These are phyloP conservation scores for Eurytoma adleriae DNA, from an alignment of 2,888 invertebrate species.

Conservation along the genomic window DNA sequence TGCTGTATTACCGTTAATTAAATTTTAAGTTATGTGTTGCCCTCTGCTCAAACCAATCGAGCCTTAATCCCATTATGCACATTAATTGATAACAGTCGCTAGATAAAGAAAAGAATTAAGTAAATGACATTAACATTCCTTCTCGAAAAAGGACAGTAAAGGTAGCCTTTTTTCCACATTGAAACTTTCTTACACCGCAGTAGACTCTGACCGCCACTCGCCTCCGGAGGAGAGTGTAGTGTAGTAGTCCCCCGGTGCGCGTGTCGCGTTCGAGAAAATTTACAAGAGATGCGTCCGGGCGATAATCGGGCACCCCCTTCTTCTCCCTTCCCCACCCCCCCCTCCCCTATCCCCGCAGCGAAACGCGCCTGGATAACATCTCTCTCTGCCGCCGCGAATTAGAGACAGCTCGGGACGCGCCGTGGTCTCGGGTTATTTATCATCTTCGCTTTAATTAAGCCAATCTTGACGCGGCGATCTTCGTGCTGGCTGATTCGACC, in stretches of 20 bases:
- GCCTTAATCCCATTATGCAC: too few species aligned
- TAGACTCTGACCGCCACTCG: too few species aligned
- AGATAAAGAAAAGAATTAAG: too few species aligned
- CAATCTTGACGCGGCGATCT: constrained; percentile 53
- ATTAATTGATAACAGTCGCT: too few species aligned
- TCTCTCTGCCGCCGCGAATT: constrained; percentile 10
- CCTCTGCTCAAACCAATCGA: too few species aligned
- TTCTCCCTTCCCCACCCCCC: too few species aligned
- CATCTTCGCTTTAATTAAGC: constrained; percentile 55
- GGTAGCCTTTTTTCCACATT: too few species aligned
- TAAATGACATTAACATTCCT: too few species aligned
- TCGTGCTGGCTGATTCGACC: constrained; percentile 26
- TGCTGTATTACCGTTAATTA: too few species aligned
- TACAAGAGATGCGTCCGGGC: neutral
- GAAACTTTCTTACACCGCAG: neutral
- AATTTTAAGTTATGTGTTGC: too few species aligned
- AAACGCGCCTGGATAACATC: constrained; percentile 14
- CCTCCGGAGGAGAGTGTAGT: neutral
- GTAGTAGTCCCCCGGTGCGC: neutral
- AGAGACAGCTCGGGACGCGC: constrained; percentile 5
- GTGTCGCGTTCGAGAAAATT: constrained; percentile 11
- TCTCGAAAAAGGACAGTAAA: too few species aligned
- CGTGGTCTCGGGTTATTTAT: constrained; percentile 37
- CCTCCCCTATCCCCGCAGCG: neutral
- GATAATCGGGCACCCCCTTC: neutral